Base-by-base conservation (phyloP, 2,888 invertebrate genomes). In the Dolomedes plantarius region DNA sequence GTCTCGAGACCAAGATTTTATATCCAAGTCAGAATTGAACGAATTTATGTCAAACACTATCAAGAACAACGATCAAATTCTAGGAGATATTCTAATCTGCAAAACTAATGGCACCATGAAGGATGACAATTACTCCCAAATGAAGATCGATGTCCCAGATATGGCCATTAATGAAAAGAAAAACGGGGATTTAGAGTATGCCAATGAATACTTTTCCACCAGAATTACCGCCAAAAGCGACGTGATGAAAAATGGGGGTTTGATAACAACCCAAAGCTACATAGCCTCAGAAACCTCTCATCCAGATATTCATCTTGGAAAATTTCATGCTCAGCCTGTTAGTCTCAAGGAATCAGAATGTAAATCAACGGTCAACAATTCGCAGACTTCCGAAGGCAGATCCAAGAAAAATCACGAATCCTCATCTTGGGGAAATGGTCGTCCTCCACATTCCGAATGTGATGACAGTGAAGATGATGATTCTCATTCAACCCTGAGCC, bases 381-480 rank as follows among this genome's bases (percentile, higher is more conserved):
- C 6, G 5, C 31, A 36, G 19, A 7, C 13, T 32, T 31, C n/a
- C 6, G 67, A 67, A 32, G n/a, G 62, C 1, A 27, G n/a, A 13
- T 16, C 6, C 6, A 62, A 36, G 28, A 41, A 11, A 23, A n/a
- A 27, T 19, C 32, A 32, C 11, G 50, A 68, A n/a, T 28, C 19
- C 9, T 13, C 41, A 6, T 16, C 23, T 5, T 69, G 69, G 69
- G 23, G 36, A 9, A 67, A 31, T 16, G 46, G 36, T 1, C 76
- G 72, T 13, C 32, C 32, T 6, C 50, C 29, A 3, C 73, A 31
- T 28, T 76, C 65, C 1, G 76, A 76, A 27, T 76, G 71, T 6
- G 76, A 76, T 23, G 86, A 86, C 13, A 74, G 74, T 50, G 75
- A 80, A 28, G 88, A 88, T 19, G 88, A 88, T 32, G 88, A 88